A percentile compares a stretch with the other conserved stretches of the same genome.
phyloP scores from a whole-genome alignment of 2,113 vertebrate species.

The Bubo scandiacus region DNA sequence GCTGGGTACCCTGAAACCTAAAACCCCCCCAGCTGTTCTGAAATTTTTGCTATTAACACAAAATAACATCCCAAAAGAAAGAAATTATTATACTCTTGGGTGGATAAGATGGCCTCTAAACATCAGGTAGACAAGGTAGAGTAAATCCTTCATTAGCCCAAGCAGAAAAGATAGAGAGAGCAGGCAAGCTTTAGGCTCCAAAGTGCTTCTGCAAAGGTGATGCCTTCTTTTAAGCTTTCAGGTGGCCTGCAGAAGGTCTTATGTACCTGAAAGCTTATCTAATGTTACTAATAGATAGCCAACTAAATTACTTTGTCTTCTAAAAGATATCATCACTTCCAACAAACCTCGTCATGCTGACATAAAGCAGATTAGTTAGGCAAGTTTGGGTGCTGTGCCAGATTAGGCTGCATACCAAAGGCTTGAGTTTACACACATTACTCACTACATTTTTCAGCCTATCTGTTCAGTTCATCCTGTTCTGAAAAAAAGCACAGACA shows the following conservation, averaged over 20 bases:
- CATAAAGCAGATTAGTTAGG: constrained; percentile 48
- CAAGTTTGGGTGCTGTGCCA: constrained; percentile 37
- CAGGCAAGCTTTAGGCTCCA: background rate
- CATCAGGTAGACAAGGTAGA: background rate
- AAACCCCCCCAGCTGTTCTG: background rate
- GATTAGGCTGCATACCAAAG: constrained; percentile 58
- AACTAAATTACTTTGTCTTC: constrained; percentile 6
- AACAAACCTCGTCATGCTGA: constrained; percentile 31
- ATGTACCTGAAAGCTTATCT: background rate
- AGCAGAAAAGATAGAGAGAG: background rate
- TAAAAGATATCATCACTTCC: constrained; percentile 26
- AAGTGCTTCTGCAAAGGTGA: background rate
- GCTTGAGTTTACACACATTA: constrained; percentile 32
- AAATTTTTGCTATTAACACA: background rate
- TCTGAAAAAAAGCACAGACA: background rate
- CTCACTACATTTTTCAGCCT: constrained; percentile 26
- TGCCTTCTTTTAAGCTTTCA: background rate
- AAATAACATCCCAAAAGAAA: background rate
- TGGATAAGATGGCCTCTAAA: background rate
- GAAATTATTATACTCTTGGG: background rate
- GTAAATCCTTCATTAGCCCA: background rate
- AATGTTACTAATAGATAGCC: background rate
- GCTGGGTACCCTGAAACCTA: background rate
- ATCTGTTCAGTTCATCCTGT: constrained; percentile 42
- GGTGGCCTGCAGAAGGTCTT: background rate